Conservation (phyloP, 2,113 vertebrate genomes). For the Notechis scutatus region DNA sequence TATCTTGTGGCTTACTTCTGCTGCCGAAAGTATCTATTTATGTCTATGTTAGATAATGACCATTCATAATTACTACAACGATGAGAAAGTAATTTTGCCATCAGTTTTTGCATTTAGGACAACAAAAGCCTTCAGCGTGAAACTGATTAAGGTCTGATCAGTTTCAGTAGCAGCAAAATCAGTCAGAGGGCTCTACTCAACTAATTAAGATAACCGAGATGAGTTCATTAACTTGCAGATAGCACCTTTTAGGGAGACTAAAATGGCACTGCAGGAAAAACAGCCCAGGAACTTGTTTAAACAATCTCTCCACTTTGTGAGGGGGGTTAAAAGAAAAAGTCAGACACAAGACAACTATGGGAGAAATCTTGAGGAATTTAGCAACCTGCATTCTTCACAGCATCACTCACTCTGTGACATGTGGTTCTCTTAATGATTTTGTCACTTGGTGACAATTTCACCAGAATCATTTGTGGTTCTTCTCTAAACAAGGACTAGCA, state of each 20-base stretch:
- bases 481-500: neutral
- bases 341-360: neutral
- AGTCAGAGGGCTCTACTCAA: neutral
- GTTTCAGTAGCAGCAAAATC: neutral
- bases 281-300: neutral
- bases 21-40: neutral
- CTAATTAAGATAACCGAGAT: neutral
- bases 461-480: neutral
- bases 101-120: neutral
- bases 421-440: neutral
- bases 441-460: neutral
- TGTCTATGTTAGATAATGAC: neutral
- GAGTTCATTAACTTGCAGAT: neutral
- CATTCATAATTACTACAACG: neutral
- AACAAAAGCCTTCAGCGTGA: neutral
- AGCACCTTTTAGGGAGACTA: neutral
- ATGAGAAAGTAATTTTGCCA: neutral
- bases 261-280: neutral
- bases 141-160: neutral
- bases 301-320: neutral
- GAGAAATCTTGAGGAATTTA: neutral
- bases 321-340: neutral
- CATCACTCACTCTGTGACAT: neutral
- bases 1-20: neutral
- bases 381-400: neutral